These are phyloP conservation scores for Fragum fragum DNA, from an alignment of 2,888 invertebrate genomes.

Conservation along the genomic window DNA sequence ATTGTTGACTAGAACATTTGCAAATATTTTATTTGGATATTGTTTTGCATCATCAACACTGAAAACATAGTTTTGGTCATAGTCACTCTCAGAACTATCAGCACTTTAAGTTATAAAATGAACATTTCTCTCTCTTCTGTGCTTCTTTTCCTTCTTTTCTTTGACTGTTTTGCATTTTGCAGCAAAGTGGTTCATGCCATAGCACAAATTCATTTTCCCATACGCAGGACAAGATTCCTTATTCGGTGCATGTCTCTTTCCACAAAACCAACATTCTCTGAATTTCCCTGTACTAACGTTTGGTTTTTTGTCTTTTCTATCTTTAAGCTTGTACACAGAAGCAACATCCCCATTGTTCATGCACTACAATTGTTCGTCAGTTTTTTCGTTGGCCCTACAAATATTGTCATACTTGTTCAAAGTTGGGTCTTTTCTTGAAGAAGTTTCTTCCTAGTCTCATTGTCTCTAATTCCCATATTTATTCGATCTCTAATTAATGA, in stretches of 20 bases:
- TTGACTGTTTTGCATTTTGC: conserved; percentile 5
- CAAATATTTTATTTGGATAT: conserved; percentile 36
- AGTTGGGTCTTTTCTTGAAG: conserved; percentile 38
- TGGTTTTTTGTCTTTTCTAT: conserved; percentile 4
- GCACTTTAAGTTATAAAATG: neutral
- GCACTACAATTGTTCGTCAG: conserved; percentile 37
- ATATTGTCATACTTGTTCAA: conserved; percentile 43
- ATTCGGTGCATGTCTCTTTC: conserved; percentile 19
- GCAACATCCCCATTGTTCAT: conserved; percentile 38
- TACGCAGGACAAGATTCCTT: conserved; percentile 4
- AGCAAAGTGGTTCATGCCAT: conserved; percentile 27
- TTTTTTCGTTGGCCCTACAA: conserved; percentile 40
- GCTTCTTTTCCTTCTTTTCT: conserved; percentile 1
- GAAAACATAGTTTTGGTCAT: too few relatives aligned
- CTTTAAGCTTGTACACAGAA: conserved; percentile 8
- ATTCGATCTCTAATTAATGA: conserved; percentile 42
- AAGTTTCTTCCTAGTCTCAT: conserved; percentile 34
- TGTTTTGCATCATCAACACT: neutral
- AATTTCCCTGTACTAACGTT: neutral
- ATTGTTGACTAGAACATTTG: conserved; percentile 25
- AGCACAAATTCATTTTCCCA: conserved; percentile 13
- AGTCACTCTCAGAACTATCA: neutral
- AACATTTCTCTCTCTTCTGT: neutral
- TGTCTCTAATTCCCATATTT: conserved; percentile 46
- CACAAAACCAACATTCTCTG: conserved; percentile 40